Evolutionary conservation across 2,888 invertebrate species (phyloP), one percentile per base, ranked within the genome.

Genomic region (Mellilla xanthometata): DNA sequence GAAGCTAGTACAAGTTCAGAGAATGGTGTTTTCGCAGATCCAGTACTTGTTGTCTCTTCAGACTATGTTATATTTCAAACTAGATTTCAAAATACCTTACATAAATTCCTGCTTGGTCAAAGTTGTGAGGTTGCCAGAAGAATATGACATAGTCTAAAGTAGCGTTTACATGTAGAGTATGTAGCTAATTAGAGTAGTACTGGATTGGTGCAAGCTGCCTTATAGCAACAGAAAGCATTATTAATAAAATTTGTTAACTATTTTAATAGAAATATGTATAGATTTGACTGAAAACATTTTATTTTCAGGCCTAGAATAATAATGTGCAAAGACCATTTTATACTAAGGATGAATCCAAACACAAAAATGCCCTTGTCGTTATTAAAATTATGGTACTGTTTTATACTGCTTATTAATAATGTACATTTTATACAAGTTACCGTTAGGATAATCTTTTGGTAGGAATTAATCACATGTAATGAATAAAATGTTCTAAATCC

Each of bases 391-490:
- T 81, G 77, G 75, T 81, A 87, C 84, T 81, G 81, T 86, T 87
- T 87, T 86, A 86, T 86, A 88, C 78, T 65, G 65, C 65, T 65
- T 71, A 69, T 71, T 73, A 72, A 12, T 36, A 36, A 36, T 86
- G 84, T 86, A 86, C 80, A 83, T 85, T 87, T 87, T 88, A 87
- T 86, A 89, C 86, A 81, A 88, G 88, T 89, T 88, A 89, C 88
- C 88, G 74, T 79, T 86, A 86, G 83, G 80, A 68, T 86, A 83
- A 84, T 81, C 71, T 79, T 81, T 85, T 82, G 77, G 79, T 86
- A 86, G 81, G 72, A 76, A 73, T 73, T 79, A 81, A 80, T 81
- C 76, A 80, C 70, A 60, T 80, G 72, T 82, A 83, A 76, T 76
- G 76, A 81, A 81, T 76, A 77, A 81, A 81, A 77, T 84, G 78